phyloP scores from a whole-genome alignment of 2,888 invertebrate species.

The Xestoiulus laeticollis region DNA sequence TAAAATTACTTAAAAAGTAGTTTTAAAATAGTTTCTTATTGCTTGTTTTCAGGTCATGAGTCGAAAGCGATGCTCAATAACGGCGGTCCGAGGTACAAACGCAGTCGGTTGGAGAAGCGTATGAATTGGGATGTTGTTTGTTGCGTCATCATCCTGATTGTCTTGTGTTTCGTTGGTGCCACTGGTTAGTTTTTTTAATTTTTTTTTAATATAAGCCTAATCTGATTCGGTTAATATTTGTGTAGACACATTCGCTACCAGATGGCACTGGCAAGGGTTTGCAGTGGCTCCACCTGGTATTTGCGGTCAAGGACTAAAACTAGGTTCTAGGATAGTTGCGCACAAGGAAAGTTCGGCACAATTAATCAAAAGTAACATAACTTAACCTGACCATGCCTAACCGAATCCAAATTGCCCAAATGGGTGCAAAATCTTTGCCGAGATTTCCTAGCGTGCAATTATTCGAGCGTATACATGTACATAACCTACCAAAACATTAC shows the following conservation, averaged over 20 bases:
- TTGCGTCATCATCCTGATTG: slow-evolving; percentile 91
- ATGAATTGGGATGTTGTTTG: slow-evolving; percentile 97
- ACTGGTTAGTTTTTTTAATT: slow-evolving; percentile 71
- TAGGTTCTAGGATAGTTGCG: too few species aligned
- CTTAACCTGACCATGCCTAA: too few species aligned
- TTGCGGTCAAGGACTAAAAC: too few species aligned
- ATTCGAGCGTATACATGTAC: too few species aligned
- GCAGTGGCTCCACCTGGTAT: too few species aligned
- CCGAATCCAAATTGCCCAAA: too few species aligned
- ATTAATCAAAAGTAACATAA: too few species aligned
- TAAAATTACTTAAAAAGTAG: background rate
- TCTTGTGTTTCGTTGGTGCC: slow-evolving; percentile 90
- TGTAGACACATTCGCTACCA: background rate
- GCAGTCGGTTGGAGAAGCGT: slow-evolving; percentile 88
- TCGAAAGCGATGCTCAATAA: slow-evolving; percentile 98
- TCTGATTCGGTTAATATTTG: background rate
- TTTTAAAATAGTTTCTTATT: background rate
- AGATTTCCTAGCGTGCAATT: too few species aligned
- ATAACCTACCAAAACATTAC: too few species aligned
- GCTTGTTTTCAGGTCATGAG: slow-evolving; percentile 77
- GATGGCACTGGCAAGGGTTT: background rate
- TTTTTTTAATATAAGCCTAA: background rate
- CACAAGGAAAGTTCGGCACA: too few species aligned
- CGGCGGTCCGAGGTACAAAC: slow-evolving; percentile 91
- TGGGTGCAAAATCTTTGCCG: too few species aligned